Conservation (phyloP, 2,113 vertebrate genomes). For the Pao palembangensis region DNA sequence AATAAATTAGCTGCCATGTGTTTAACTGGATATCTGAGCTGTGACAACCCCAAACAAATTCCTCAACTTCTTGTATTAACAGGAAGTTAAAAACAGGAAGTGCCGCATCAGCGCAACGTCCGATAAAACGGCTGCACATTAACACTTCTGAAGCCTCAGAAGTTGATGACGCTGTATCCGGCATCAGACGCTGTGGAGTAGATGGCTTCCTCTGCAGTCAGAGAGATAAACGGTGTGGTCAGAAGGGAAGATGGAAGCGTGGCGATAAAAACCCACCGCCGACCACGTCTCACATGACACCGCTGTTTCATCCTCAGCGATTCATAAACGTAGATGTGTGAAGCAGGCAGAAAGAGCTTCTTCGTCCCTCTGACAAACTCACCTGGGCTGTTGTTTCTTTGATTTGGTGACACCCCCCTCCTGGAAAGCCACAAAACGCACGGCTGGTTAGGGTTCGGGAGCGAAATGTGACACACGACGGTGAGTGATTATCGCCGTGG, state of each 20-base stretch:
- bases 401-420: slow-evolving; percentile 77
- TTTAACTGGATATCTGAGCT: no score
- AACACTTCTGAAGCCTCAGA: slow-evolving; percentile 17
- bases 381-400: slow-evolving; percentile 29
- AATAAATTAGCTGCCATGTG: no score
- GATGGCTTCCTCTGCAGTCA: slow-evolving; percentile 48
- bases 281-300: no score
- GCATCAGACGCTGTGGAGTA: slow-evolving; percentile 63
- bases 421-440: slow-evolving; percentile 71
- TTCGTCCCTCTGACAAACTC: no score
- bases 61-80: background rate
- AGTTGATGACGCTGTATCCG: slow-evolving; percentile 67
- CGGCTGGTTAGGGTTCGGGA: background rate
- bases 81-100: slow-evolving; percentile 23
- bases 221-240: slow-evolving; percentile 8
- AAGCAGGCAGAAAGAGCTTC: no score
- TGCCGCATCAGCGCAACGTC: background rate
- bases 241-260: no score
- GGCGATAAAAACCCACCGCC: no score
- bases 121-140: slow-evolving; percentile 2
- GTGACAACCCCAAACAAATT: no score
- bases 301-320: no score
- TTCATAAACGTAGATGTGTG: no score
- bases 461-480: background rate
- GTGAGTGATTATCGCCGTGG: background rate